Conservation (phyloP, 2,888 invertebrate genomes). For the Neria commutata region DNA sequence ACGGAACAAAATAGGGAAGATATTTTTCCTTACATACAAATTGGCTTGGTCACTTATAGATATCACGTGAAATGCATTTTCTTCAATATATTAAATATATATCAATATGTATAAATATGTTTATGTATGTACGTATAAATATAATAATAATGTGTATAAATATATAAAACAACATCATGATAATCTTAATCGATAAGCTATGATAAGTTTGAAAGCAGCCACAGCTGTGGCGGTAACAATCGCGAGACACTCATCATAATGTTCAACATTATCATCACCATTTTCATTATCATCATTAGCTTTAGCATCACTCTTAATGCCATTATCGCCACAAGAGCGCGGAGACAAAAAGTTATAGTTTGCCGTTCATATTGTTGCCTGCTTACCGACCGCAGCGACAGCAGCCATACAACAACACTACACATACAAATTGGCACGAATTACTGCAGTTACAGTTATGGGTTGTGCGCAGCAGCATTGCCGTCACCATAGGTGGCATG, state of each 20-base stretch:
- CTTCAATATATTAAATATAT: constrained; percentile 19
- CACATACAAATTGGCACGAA: no score
- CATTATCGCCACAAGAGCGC: no score
- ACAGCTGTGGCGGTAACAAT: no score
- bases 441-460: neutral
- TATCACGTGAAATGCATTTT: constrained; percentile 45
- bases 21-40: neutral
- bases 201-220: no score
- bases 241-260: no score
- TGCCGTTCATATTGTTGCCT: neutral
- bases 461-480: neutral
- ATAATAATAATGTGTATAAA: neutral
- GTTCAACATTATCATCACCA: neutral
- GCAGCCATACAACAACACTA: neutral
- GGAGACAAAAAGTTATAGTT: no score
- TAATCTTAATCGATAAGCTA: no score
- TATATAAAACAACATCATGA: constrained; percentile 14
- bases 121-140: constrained; percentile 7
- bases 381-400: neutral
- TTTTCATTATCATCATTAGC: neutral
- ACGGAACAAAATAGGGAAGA: neutral
- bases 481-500: neutral
- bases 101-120: constrained; percentile 17
- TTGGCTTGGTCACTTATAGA: constrained; percentile 12
- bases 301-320: neutral